Conservation (phyloP, 2,888 invertebrate species). For the Drosophila histrio region DNA sequence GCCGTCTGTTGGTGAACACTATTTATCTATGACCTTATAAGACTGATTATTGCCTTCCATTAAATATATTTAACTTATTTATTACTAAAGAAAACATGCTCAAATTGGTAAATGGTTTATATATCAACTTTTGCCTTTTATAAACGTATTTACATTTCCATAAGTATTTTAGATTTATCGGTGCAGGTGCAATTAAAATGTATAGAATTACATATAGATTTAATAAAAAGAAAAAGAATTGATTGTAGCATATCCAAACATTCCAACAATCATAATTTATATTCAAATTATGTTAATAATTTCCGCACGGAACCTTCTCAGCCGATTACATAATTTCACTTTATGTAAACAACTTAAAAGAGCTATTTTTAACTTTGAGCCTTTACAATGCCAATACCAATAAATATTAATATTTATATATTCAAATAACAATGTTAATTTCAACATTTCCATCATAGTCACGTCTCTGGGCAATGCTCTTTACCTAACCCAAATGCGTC, state of each 20-base stretch:
- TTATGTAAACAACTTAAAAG: slow-evolving; percentile 26
- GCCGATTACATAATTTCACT: not conserved
- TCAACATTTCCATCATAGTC: slow-evolving; percentile 54
- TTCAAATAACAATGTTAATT: slow-evolving; percentile 62
- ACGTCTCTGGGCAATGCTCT: slow-evolving; percentile 49
- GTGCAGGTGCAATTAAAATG: not conserved
- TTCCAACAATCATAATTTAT: not conserved
- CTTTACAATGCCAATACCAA: slow-evolving; percentile 30
- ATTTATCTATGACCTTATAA: slow-evolving; percentile 7
- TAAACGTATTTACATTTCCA: not conserved
- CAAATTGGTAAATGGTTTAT: too few species aligned
- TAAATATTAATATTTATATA: slow-evolving; percentile 37
- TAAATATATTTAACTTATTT: not conserved
- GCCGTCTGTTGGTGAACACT: slow-evolving; percentile 88
- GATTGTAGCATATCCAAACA: too few species aligned
- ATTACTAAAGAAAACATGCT: not conserved
- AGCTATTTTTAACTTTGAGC: slow-evolving; percentile 5
- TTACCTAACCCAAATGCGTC: slow-evolving; percentile 19
- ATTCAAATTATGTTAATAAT: not conserved
- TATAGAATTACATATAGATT: not conserved
- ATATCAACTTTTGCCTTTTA: too few species aligned
- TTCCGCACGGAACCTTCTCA: slow-evolving; percentile 3
- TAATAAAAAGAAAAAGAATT: too few species aligned
- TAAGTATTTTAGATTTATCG: not conserved
- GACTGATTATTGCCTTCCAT: slow-evolving; percentile 47